These are phyloP conservation scores for Sebastes variabilis DNA, from an alignment of 2,797 vertebrate species.

Conservation along the genomic window DNA sequence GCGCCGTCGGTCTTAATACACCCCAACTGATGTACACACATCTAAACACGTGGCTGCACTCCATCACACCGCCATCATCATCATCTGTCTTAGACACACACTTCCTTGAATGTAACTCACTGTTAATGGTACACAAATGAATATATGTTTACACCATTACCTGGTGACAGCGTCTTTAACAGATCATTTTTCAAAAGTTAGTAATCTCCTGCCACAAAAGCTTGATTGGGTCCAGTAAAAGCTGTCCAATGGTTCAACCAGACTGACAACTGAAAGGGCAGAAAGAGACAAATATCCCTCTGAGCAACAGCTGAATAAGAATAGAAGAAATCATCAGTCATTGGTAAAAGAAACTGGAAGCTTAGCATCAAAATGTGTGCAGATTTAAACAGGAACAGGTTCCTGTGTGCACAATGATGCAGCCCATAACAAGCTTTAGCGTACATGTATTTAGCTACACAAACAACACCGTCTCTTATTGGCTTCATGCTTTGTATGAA, in stretches of 20 bases:
- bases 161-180: background rate
- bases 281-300: background rate
- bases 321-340: background rate
- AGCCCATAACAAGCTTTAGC: too few relatives aligned
- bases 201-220: too few relatives aligned
- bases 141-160: background rate
- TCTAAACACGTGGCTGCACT: background rate
- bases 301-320: background rate
- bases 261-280: background rate
- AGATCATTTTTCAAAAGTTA: too few relatives aligned
- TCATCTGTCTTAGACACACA: background rate
- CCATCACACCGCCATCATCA: background rate
- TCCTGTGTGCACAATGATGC: too few relatives aligned
- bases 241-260: too few relatives aligned
- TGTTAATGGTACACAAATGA: background rate
- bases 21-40: background rate
- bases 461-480: background rate
- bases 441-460: background rate
- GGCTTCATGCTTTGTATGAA: background rate
- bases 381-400: background rate
- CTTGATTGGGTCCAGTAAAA: too few relatives aligned
- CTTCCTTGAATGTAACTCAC: background rate
- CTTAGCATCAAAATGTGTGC: background rate
- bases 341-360: background rate
- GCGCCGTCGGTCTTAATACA: slow-evolving; percentile 28